phyloP scores from a whole-genome alignment of 2,797 vertebrate species.

The Hypotaenidia okinawae region DNA sequence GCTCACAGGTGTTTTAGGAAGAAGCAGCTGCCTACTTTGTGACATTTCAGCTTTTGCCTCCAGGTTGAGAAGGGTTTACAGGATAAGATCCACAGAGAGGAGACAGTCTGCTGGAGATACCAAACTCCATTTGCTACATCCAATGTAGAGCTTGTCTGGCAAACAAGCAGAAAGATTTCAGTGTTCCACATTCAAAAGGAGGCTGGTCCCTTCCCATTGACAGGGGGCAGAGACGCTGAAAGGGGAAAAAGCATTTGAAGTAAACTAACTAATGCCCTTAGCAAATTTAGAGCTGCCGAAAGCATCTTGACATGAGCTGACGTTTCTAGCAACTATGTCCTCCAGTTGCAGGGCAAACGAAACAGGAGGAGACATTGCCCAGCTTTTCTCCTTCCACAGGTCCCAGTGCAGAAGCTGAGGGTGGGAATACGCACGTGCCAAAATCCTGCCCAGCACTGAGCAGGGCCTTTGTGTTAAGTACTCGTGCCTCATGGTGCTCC shows the following conservation, averaged over 20 bases:
- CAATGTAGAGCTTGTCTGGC: not conserved
- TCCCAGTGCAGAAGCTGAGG: not conserved
- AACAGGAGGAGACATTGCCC: not conserved
- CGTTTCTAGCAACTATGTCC: not conserved
- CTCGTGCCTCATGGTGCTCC: fast-evolving
- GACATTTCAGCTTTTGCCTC: constrained; percentile 60
- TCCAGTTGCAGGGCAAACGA: not conserved
- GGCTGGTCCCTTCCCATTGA: not conserved
- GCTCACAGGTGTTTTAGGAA: constrained; percentile 70
- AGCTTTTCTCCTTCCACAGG: not conserved
- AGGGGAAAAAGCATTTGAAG: constrained; percentile 19
- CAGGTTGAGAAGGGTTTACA: constrained; percentile 40
- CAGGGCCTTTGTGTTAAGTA: not conserved
- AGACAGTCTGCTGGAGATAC: constrained; percentile 59
- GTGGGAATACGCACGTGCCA: fast-evolving
- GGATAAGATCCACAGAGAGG: constrained; percentile 16
- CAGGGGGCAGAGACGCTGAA: constrained; percentile 1
- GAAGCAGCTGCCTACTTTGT: constrained; percentile 57
- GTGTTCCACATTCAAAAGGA: not conserved
- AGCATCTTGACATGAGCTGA: not conserved
- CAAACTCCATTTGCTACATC: constrained; percentile 23
- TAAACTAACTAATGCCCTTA: not conserved
- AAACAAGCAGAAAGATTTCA: constrained; percentile 8
- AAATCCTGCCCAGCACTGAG: not conserved
- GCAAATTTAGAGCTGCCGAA: constrained; percentile 9